A percentile compares a stretch with the other conserved stretches of the same genome.
Conservation (phyloP, 2,888 invertebrate species). For the Thymelicus lineola region DNA sequence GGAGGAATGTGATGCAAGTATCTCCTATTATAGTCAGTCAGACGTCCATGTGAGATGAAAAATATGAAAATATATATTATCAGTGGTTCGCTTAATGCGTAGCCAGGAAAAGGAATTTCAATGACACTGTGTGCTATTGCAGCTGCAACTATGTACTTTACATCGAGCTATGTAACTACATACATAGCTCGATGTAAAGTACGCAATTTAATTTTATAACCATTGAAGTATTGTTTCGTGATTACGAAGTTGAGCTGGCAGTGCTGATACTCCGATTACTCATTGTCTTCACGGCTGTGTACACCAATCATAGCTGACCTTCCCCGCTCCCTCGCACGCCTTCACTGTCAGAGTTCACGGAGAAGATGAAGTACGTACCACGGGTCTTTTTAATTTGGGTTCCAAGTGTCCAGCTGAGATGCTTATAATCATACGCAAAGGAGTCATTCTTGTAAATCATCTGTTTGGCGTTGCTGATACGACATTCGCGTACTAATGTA, state of each 20-base stretch:
- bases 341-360: conserved; percentile 33
- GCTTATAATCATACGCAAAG: conserved; percentile 23
- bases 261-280: conserved; percentile 20
- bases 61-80: too few relatives aligned
- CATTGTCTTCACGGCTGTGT: conserved; percentile 25
- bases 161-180: too few relatives aligned
- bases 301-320: conserved; percentile 17
- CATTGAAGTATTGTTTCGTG: conserved; percentile 13
- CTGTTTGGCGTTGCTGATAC: conserved; percentile 14
- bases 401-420: conserved; percentile 8
- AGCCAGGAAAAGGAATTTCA: too few relatives aligned
- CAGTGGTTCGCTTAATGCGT: too few relatives aligned
- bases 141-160: too few relatives aligned
- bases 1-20: too few relatives aligned
- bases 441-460: conserved; percentile 27
- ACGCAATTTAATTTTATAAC: conserved; percentile 8
- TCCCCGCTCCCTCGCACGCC: conserved; percentile 25
- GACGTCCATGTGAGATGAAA: too few relatives aligned
- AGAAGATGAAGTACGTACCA: conserved; percentile 17
- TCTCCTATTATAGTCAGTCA: too few relatives aligned
- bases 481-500: conserved; percentile 39
- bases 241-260: conserved; percentile 18
- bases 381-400: conserved; percentile 24
- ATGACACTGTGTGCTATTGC: too few relatives aligned
- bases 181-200: too few relatives aligned